Evolutionary conservation across 2,113 vertebrate species (phyloP), one percentile per base, ranked within the genome.

Genomic region (Uria aalge): DNA sequence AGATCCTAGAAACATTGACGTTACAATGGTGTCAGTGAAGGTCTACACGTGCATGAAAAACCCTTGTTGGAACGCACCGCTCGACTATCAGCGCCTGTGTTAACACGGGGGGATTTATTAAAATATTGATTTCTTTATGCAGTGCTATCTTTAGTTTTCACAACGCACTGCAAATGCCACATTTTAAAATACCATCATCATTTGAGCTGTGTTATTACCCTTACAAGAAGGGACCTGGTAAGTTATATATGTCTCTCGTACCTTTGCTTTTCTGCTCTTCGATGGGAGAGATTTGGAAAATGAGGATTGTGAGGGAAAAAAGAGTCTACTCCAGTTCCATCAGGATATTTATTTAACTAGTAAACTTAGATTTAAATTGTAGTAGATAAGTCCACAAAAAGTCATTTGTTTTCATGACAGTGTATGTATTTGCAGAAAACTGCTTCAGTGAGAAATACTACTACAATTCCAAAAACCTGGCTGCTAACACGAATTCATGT

Each of bases 1-100:
- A 71, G 32, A 32, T 26, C 45, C n/a, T 67, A 45, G 76, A 43
- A 88, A 71, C 11, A 18, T 0, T 83, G 55, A 22, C 0, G 0
- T 62, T 73, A 1, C 36, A 38, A 17, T 9, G 13, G 22, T 88
- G 41, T 62, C 56, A 40, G 34, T 52, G 40, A 84, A 88, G 38
- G 18, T 62, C 56, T 59, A 23, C 8, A 8, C 2, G 27, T 63
- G 43, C 16, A 9, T 64, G 40, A 90, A 63, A 66, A 73, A 6
- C 11, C 14, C 19, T 32, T 47, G 15, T 34, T 62, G 59, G 55
- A 93, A 90, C 83, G 13, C n/a, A 57, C 20, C 4, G 0, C 48
- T 77, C 73, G 23, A 32, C 59, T 84, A 6, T 52, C 2, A 1
- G 50, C 63, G 32, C 23, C 18, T 48, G 21, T 48, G 18, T 63